Evolutionary conservation across 2,888 invertebrate genomes (phyloP).

Genomic region (Ramazzottius varieornatus): DNA sequence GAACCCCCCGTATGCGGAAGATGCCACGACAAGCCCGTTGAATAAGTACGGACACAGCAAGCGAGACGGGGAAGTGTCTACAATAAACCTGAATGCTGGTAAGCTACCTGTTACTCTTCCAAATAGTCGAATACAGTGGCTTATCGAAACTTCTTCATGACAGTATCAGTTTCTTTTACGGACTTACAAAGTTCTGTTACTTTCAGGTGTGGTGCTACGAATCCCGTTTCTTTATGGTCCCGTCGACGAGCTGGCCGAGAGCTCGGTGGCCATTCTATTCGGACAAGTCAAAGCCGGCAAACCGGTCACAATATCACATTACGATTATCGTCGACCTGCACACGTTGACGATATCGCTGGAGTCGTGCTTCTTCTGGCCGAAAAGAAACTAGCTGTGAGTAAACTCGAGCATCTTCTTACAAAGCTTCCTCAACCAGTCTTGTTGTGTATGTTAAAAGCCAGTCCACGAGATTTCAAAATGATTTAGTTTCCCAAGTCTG

Average conservation of each 20-base stretch:
- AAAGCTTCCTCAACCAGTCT: too few relatives aligned
- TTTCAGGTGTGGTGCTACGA: conserved; percentile 18
- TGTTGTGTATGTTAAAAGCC: too few relatives aligned
- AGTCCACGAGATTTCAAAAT: too few relatives aligned
- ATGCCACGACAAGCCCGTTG: conserved; percentile 24
- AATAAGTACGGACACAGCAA: conserved; percentile 29
- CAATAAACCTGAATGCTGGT: conserved; percentile 16
- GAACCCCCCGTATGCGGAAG: conserved; percentile 24
- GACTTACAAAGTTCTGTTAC: too few relatives aligned
- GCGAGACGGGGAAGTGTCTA: conserved; percentile 25
- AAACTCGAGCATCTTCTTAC: too few relatives aligned
- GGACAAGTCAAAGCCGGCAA: conserved; percentile 8
- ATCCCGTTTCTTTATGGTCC: conserved; percentile 22
- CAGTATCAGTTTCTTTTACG: too few relatives aligned
- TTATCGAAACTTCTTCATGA: too few relatives aligned
- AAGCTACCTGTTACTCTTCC: background rate
- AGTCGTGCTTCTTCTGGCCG: conserved; percentile 14
- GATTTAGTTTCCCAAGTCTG: conserved; percentile 4
- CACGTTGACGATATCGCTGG: conserved; percentile 17
- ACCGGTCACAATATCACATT: conserved; percentile 15
- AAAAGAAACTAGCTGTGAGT: too few relatives aligned
- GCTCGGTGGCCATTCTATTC: conserved; percentile 20
- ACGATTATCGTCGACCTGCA: conserved; percentile 19
- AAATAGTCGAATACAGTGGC: too few relatives aligned
- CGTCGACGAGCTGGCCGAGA: conserved; percentile 17